Conservation (phyloP, 1,140 invertebrate genomes). For the Lordiphosa stackelbergi region DNA sequence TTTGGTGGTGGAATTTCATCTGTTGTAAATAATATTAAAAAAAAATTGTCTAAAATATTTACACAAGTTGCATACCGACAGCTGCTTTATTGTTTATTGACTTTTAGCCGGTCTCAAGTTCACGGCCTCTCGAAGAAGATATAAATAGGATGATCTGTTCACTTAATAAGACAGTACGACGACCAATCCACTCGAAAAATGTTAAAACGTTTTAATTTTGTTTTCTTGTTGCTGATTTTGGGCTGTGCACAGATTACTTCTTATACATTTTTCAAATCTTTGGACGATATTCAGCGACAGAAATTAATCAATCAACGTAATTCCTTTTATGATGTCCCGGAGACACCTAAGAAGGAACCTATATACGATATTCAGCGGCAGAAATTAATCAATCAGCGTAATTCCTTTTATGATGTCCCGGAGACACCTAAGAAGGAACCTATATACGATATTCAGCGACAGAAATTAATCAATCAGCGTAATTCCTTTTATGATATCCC, state of each 20-base stretch:
- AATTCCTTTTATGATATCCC: constrained; percentile 23
- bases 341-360: too few species aligned
- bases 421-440: too few species aligned
- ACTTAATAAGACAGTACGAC: constrained; percentile 19
- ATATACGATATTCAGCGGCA: neutral
- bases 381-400: constrained; percentile 8
- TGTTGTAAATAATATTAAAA: constrained; percentile 19
- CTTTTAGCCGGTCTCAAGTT: constrained; percentile 28
- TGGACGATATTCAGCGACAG: neutral
- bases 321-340: constrained; percentile 19
- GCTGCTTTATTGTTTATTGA: constrained; percentile 30
- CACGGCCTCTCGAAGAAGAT: constrained; percentile 26
- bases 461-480: constrained; percentile 6
- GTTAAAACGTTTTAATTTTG: constrained; percentile 16
- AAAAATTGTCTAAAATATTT: constrained; percentile 27
- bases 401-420: constrained; percentile 20
- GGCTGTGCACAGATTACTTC: neutral
- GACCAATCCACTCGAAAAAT: constrained; percentile 14
- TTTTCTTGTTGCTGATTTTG: constrained; percentile 11
- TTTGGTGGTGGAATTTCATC: constrained; percentile 2
- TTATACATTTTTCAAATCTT: constrained; percentile 12
- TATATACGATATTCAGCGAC: neutral
- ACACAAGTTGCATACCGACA: constrained; percentile 24
- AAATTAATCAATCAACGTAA: constrained; percentile 11
- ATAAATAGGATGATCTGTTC: constrained; percentile 27